phyloP scores from a whole-genome alignment of 2,888 invertebrate species.

The Sicus ferrugineus region DNA sequence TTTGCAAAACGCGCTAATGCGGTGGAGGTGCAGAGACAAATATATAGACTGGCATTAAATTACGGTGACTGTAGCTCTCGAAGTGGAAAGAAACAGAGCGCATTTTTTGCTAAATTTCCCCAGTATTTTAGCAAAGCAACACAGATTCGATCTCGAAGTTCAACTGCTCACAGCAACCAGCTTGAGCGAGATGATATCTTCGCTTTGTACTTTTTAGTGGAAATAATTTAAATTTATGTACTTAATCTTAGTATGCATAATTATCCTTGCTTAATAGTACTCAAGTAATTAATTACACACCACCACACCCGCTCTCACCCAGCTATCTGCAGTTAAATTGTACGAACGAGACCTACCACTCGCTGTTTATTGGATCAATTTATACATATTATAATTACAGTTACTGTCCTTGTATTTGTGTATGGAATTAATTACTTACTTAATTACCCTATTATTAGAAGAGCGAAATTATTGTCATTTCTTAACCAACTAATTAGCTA shows the following conservation, averaged over 20 bases:
- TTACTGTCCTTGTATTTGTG: constrained; percentile 34
- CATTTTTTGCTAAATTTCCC: too few relatives aligned
- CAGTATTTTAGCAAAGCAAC: too few relatives aligned
- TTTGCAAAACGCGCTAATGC: too few relatives aligned
- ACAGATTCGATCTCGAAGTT: too few relatives aligned
- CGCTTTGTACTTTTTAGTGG: neutral
- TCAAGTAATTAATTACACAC: constrained; percentile 22
- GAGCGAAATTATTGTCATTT: constrained; percentile 34
- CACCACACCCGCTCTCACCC: neutral
- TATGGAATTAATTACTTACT: constrained; percentile 38
- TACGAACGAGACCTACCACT: neutral
- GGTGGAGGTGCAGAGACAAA: too few relatives aligned
- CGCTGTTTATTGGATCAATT: constrained; percentile 24
- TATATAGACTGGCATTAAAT: too few relatives aligned
- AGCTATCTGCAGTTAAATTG: neutral
- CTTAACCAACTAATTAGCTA: constrained; percentile 31
- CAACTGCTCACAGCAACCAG: too few relatives aligned
- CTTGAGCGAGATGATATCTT: too few relatives aligned
- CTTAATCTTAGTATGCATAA: constrained; percentile 24
- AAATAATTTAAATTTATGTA: constrained; percentile 22
- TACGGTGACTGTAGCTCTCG: too few relatives aligned
- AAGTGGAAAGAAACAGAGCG: too few relatives aligned
- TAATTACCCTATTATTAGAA: constrained; percentile 36
- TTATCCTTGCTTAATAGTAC: constrained; percentile 30
- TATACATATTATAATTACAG: constrained; percentile 12